Conservation (phyloP, 1,140 invertebrate species). For the Aphaenogaster ashmeadi region DNA sequence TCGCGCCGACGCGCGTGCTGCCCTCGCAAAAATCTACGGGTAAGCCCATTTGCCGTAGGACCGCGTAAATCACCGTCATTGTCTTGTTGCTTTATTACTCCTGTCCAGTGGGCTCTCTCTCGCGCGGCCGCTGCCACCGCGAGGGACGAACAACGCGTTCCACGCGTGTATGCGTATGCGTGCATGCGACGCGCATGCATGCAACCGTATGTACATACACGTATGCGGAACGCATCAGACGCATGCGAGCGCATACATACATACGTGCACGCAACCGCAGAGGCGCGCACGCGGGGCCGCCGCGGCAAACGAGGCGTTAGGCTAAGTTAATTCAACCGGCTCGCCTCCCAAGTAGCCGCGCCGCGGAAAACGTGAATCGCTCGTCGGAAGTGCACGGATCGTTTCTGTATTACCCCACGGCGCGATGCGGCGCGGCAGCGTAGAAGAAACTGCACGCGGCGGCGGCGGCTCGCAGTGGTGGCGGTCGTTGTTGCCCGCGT, state of each 20-base stretch:
- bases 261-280: background rate
- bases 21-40: constrained; percentile 71
- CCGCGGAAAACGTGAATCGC: constrained; percentile 64
- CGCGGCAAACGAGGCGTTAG: constrained; percentile 66
- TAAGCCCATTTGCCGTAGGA: constrained; percentile 80
- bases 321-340: constrained; percentile 70
- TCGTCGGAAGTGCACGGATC: constrained; percentile 72
- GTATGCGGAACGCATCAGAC: background rate
- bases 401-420: constrained; percentile 72
- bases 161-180: background rate
- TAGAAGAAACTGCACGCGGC: constrained; percentile 64
- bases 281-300: constrained; percentile 34
- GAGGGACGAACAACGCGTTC: constrained; percentile 49
- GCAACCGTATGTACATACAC: background rate
- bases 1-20: constrained; percentile 72
- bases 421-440: constrained; percentile 22
- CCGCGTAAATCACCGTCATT: constrained; percentile 80
- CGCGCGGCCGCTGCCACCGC: constrained; percentile 47
- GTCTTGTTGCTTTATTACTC: constrained; percentile 79
- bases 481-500: constrained; percentile 67
- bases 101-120: constrained; percentile 47
- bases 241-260: background rate
- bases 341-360: constrained; percentile 69
- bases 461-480: constrained; percentile 4
- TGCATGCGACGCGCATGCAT: background rate